Percentiles rank a stretch among this genome's conserved stretches.
These are phyloP conservation scores for Oryzaephilus surinamensis DNA, from an alignment of 1,140 invertebrate genomes.

Conservation along the genomic window DNA sequence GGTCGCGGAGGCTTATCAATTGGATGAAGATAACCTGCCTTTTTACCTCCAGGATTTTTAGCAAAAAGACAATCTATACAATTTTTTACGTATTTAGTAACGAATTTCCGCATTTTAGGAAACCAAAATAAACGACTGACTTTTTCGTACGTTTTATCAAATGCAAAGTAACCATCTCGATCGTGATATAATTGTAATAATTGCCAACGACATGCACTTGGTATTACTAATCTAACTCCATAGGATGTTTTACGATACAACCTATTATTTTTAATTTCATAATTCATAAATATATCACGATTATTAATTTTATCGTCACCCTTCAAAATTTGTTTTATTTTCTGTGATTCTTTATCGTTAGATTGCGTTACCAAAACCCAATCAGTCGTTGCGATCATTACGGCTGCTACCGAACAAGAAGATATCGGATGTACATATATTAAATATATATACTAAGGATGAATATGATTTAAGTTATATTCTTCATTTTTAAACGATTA, in stretches of 20 bases:
- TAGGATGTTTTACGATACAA: constrained; percentile 2
- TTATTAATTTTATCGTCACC: constrained; percentile 6
- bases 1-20: constrained; percentile 8
- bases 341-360: background rate
- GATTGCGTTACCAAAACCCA: constrained; percentile 6
- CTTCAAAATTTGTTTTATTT: background rate
- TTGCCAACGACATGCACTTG: constrained; percentile 1
- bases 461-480: too few species aligned
- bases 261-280: constrained; percentile 4
- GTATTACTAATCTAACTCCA: constrained; percentile 3
- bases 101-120: constrained; percentile 6
- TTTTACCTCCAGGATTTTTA: constrained; percentile 2
- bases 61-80: constrained; percentile 10
- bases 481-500: too few species aligned
- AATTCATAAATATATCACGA: constrained; percentile 1
- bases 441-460: too few species aligned
- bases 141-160: background rate
- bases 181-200: constrained; percentile 11
- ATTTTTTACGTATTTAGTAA: constrained; percentile 9
- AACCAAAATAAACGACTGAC: constrained; percentile 11
- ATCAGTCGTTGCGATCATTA: constrained; percentile 3
- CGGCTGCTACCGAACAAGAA: background rate
- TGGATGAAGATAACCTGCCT: constrained; percentile 7
- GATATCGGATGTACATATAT: too few species aligned
- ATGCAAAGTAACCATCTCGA: constrained; percentile 7